Evolutionary conservation across 2,888 invertebrate species (phyloP).

Genomic region (Clanis bilineata): DNA sequence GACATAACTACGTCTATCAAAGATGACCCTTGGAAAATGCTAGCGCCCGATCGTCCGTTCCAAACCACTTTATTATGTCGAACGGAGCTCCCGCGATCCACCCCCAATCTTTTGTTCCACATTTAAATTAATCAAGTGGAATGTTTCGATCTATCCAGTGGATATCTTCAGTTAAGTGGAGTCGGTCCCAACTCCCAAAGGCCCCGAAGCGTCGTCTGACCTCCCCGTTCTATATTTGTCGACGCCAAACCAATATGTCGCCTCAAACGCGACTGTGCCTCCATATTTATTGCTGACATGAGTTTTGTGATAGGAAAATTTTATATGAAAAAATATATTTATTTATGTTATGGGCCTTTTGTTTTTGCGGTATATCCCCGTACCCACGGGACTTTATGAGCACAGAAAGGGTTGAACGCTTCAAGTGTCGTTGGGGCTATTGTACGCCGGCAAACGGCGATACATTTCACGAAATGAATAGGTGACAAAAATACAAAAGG

Average conservation of each 20-base stretch:
- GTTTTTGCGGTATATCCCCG: neutral
- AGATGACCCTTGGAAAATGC: conserved; percentile 15
- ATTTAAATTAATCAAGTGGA: conserved; percentile 54
- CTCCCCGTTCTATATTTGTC: conserved; percentile 48
- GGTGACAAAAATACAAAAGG: conserved; percentile 16
- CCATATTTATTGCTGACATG: conserved; percentile 22
- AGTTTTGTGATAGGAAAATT: conserved; percentile 20
- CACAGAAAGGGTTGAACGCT: neutral
- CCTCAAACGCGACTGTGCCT: conserved; percentile 28
- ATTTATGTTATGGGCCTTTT: neutral
- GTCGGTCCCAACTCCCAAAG: conserved; percentile 37
- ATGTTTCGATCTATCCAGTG: conserved; percentile 47
- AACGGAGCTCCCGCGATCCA: conserved; percentile 14
- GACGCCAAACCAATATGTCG: conserved; percentile 39
- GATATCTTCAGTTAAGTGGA: conserved; percentile 38
- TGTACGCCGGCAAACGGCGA: neutral
- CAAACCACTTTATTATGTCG: conserved; percentile 16
- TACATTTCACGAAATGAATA: neutral
- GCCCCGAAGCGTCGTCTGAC: conserved; percentile 39
- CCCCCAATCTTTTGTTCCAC: conserved; percentile 30
- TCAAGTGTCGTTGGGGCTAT: neutral
- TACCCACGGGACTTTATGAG: neutral
- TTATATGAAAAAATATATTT: conserved; percentile 3
- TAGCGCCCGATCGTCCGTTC: conserved; percentile 16
- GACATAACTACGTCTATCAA: conserved; percentile 15